Evolutionary conservation across 2,797 vertebrate genomes (phyloP).

Genomic region (Premnoplex brunnescens): DNA sequence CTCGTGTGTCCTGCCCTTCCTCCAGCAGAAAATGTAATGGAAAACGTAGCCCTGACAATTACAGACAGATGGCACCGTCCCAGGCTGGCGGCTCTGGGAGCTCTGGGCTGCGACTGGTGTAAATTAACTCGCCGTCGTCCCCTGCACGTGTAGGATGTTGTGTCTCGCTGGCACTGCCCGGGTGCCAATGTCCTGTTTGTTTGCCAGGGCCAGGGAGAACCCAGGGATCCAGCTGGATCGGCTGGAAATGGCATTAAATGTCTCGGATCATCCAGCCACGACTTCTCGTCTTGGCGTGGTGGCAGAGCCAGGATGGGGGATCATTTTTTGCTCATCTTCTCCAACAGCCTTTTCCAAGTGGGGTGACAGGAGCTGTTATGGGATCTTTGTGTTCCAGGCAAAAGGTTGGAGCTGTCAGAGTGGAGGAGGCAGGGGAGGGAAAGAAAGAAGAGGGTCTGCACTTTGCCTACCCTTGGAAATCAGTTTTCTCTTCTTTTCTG

Average conservation of each 20-base stretch:
- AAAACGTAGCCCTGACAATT: slow-evolving; percentile 63
- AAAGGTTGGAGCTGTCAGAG: neutral
- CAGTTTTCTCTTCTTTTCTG: neutral
- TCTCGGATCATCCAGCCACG: neutral
- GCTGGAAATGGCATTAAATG: neutral
- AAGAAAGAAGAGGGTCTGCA: neutral
- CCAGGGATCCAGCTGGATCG: neutral
- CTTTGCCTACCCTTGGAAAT: neutral
- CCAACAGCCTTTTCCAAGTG: neutral
- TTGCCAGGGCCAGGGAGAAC: neutral
- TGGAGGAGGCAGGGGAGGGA: neutral
- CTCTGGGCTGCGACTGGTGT: slow-evolving; percentile 39
- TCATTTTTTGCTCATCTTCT: neutral
- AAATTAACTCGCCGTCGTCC: slow-evolving; percentile 38
- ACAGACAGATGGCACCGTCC: slow-evolving; percentile 57
- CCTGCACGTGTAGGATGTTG: neutral
- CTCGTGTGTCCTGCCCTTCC: slow-evolving; percentile 37
- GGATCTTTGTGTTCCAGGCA: neutral
- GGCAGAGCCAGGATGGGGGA: neutral
- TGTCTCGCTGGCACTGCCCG: neutral
- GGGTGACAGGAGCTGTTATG: neutral
- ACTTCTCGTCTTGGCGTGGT: neutral
- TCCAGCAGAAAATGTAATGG: slow-evolving; percentile 60
- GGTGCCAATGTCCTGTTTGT: neutral
- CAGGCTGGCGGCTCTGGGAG: slow-evolving; percentile 37